Evolutionary conservation across 2,888 invertebrate genomes (phyloP).

Genomic region (Cybosia mesomella): DNA sequence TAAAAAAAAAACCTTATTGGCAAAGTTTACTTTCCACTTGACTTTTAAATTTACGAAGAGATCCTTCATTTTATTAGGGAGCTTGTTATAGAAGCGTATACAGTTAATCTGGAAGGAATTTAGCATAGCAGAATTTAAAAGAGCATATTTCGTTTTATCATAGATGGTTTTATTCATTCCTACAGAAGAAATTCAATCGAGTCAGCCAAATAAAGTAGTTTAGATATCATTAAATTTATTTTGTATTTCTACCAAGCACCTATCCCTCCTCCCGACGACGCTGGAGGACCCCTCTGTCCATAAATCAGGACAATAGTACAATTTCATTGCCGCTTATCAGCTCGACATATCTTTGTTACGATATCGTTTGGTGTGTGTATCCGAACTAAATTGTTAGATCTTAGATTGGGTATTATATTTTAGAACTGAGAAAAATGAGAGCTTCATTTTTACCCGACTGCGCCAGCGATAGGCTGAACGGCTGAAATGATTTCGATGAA

Average conservation of each 20-base stretch:
- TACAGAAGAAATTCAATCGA: background rate
- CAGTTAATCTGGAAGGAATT: no score
- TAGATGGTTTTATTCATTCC: background rate
- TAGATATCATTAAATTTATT: background rate
- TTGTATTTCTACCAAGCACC: slow-evolving; percentile 5
- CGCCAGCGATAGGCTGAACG: no score
- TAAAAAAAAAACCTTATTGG: no score
- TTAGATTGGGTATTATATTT: background rate
- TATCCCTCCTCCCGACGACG: background rate
- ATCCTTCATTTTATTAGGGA: no score
- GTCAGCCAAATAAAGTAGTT: background rate
- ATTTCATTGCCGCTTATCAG: slow-evolving; percentile 28
- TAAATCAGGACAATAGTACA: slow-evolving; percentile 32
- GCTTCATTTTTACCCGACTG: background rate
- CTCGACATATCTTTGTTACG: slow-evolving; percentile 22
- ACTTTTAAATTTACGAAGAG: no score
- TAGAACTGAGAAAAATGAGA: background rate
- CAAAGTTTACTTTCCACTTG: no score
- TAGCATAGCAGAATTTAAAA: no score
- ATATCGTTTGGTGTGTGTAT: slow-evolving; percentile 10
- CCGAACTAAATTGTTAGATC: slow-evolving; percentile 21
- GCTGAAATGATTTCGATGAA: no score
- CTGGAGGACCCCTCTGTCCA: slow-evolving; percentile 17
- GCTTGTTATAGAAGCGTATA: no score
- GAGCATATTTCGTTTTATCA: no score